Base-by-base conservation (phyloP, 2,888 invertebrate species). In the Platynereis dumerilii region DNA sequence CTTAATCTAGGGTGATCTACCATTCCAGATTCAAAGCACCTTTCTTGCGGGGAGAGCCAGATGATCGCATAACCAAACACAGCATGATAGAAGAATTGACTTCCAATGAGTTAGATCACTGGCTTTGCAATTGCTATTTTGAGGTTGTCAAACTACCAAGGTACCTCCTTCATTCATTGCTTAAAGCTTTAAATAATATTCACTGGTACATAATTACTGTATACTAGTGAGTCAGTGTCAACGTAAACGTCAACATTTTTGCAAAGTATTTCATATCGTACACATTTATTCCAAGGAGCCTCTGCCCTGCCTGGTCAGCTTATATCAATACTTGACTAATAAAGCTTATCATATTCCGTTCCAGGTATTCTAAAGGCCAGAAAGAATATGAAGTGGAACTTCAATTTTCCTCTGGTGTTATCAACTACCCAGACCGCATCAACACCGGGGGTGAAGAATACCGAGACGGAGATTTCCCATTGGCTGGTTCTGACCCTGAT, bases 301-400 rank as follows among this genome's bases (percentile, higher is more conserved):
- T n/a, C n/a, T n/a, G n/a, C n/a, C n/a, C n/a, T n/a, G n/a, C n/a
- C n/a, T n/a, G n/a, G n/a, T n/a, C n/a, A n/a, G n/a, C n/a, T n/a
- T n/a, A n/a, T n/a, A n/a, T n/a, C n/a, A n/a, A n/a, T n/a, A n/a
- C n/a, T n/a, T n/a, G n/a, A n/a, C n/a, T n/a, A n/a, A n/a, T n/a
- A n/a, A n/a, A n/a, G n/a, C n/a, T n/a, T n/a, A n/a, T n/a, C n/a
- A n/a, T n/a, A n/a, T n/a, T n/a, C n/a, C n/a, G n/a, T n/a, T 69
- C 1, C 72, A 81, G 82, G 58, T 80, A 80, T 69, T 69, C 79
- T 53, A 78, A 78, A 39, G 81, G 81, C 7, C 81, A 82, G 76
- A 81, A 80, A 66, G 82, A 82, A 69, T 80, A 76, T 68, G 82
- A 81, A 65, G 81, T 82, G 28, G 82, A 82, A 69, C 71, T 82